Evolutionary conservation across 2,113 vertebrate genomes (phyloP).

Genomic region (Antechinus stuartii): DNA sequence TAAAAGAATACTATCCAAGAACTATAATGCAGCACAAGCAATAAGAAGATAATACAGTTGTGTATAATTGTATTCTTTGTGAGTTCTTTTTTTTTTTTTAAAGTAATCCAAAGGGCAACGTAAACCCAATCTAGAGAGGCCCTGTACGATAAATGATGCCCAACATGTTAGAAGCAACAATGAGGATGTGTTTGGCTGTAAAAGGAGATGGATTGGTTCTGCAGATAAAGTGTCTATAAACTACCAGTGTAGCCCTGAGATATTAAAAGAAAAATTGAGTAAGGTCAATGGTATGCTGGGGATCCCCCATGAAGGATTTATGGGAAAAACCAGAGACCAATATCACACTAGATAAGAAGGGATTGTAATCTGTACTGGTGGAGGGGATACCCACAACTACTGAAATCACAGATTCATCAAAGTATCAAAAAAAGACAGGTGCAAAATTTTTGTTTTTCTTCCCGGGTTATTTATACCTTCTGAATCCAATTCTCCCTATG

Average conservation of each 20-base stretch:
- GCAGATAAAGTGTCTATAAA: not conserved
- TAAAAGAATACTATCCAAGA: not conserved
- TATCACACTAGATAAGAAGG: not conserved
- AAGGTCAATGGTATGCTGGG: not conserved
- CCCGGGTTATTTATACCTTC: too few species aligned
- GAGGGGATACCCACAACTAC: not conserved
- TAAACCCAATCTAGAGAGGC: not conserved
- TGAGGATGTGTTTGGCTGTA: not conserved
- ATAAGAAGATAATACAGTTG: not conserved
- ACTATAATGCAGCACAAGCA: not conserved
- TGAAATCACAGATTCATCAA: not conserved
- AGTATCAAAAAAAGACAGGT: not conserved
- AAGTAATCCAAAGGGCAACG: not conserved
- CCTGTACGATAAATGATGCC: not conserved
- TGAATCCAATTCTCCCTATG: too few species aligned
- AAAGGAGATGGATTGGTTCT: not conserved
- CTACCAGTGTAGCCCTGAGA: not conserved
- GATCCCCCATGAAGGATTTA: not conserved
- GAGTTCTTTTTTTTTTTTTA: not conserved
- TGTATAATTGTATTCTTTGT: not conserved
- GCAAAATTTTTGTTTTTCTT: not conserved
- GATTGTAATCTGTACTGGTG: not conserved
- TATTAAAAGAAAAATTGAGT: not conserved
- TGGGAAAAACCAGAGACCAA: not conserved
- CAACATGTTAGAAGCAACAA: not conserved